phyloP scores from a whole-genome alignment of 2,797 vertebrate species.

The Anomalospiza imberbis region DNA sequence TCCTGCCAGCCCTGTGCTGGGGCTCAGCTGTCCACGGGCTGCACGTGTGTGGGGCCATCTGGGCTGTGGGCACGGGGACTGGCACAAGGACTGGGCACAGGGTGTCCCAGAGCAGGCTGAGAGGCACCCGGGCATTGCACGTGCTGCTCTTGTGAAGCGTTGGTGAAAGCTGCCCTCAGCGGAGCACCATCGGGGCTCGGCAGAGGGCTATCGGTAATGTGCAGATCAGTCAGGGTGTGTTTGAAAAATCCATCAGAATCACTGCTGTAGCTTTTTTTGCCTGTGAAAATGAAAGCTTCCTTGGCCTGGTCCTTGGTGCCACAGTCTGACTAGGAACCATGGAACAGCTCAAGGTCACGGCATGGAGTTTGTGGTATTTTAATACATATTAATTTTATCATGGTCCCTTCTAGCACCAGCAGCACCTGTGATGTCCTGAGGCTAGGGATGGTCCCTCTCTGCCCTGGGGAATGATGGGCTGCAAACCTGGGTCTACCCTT shows the following conservation, averaged over 20 bases:
- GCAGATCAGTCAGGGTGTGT: not conserved
- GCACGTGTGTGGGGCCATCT: accelerated
- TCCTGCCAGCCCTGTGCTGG: not conserved
- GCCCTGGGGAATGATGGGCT: not conserved
- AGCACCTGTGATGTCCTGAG: not conserved
- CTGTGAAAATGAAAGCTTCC: not conserved
- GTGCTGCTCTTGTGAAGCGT: accelerated
- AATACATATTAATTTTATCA: not conserved
- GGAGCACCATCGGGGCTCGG: not conserved
- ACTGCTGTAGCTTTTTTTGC: not conserved
- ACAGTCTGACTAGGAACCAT: accelerated
- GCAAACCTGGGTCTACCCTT: not conserved
- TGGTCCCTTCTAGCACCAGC: not conserved
- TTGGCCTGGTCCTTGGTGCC: accelerated
- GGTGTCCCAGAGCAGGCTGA: too few relatives aligned
- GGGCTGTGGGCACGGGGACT: not conserved
- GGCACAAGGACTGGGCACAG: not conserved
- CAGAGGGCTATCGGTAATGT: not conserved
- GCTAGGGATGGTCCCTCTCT: not conserved
- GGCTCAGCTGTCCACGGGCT: accelerated
- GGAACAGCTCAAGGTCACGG: not conserved
- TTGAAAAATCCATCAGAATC: not conserved
- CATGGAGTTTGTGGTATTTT: not conserved
- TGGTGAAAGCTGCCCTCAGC: not conserved
- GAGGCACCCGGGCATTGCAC: accelerated